A percentile compares a stretch with the other conserved stretches of the same genome.
These are phyloP conservation scores for Drosophila flavopinicola DNA, from an alignment of 2,888 invertebrate species.

Conservation along the genomic window DNA sequence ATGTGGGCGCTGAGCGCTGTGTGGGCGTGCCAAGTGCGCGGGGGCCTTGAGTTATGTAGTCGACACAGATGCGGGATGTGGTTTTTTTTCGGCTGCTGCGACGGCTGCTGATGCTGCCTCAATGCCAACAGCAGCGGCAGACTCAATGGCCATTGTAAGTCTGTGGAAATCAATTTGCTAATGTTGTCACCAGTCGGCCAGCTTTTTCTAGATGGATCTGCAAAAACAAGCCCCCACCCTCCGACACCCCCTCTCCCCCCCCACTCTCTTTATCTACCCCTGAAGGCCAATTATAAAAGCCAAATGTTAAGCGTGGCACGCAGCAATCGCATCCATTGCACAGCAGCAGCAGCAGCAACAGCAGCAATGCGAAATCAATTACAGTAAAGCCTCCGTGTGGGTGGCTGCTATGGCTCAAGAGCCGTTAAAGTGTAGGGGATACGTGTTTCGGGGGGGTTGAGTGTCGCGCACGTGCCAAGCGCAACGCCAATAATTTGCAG, in stretches of 20 bases:
- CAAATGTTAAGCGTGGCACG: slow-evolving; percentile 67
- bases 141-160: slow-evolving; percentile 24
- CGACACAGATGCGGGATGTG: slow-evolving; percentile 36
- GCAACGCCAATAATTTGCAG: slow-evolving; percentile 75
- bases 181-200: slow-evolving; percentile 61
- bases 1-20: slow-evolving; percentile 40
- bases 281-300: slow-evolving; percentile 50
- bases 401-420: slow-evolving; percentile 1
- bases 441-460: slow-evolving; percentile 14
- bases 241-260: neutral
- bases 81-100: slow-evolving; percentile 8
- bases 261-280: neutral
- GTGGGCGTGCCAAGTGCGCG: slow-evolving; percentile 43
- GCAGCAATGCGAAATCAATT: slow-evolving; percentile 73
- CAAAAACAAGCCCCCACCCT: no score
- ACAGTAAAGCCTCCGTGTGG: slow-evolving; percentile 60
- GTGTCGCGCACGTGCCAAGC: slow-evolving; percentile 68
- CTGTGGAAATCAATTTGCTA: slow-evolving; percentile 64
- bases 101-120: slow-evolving; percentile 36
- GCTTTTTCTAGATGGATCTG: slow-evolving; percentile 13
- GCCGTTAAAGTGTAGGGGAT: neutral
- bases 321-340: slow-evolving; percentile 75
- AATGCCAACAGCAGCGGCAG: slow-evolving; percentile 51
- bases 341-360: slow-evolving; percentile 24
- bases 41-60: slow-evolving; percentile 52